Evolutionary conservation across 2,113 vertebrate species (phyloP).

Genomic region (Centrocercus urophasianus): DNA sequence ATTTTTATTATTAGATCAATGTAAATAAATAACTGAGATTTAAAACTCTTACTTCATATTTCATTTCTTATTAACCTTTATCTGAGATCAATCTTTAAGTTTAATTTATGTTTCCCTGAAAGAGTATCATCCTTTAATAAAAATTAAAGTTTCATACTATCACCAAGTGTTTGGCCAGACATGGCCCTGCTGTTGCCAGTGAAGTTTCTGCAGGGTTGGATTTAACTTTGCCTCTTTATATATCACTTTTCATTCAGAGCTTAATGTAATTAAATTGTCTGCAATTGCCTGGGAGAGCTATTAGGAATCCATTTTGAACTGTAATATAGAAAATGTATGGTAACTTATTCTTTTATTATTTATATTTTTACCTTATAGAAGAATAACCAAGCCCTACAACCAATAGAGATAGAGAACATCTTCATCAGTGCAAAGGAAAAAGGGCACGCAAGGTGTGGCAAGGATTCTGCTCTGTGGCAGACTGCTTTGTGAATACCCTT

Average conservation of each 20-base stretch:
- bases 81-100: not conserved
- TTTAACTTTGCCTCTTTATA: not conserved
- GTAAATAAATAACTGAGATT: constrained; percentile 1
- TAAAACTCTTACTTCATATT: not conserved
- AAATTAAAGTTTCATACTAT: not conserved
- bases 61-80: not conserved
- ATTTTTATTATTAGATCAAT: not conserved
- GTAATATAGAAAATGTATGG: not conserved
- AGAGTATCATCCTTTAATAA: not conserved
- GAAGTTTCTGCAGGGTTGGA: not conserved
- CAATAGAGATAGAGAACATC: not conserved
- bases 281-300: not conserved
- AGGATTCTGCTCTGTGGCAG: not conserved
- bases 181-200: not conserved
- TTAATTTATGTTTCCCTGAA: not conserved
- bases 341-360: not conserved
- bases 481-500: not conserved
- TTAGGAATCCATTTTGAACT: not conserved
- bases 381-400: not conserved
- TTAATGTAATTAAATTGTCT: not conserved
- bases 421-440: not conserved
- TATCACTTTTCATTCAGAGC: not conserved
- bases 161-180: not conserved
- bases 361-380: not conserved
- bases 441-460: not conserved